These are phyloP conservation scores for Delphinus delphis DNA, from an alignment of 2,113 vertebrate genomes.

Conservation along the genomic window DNA sequence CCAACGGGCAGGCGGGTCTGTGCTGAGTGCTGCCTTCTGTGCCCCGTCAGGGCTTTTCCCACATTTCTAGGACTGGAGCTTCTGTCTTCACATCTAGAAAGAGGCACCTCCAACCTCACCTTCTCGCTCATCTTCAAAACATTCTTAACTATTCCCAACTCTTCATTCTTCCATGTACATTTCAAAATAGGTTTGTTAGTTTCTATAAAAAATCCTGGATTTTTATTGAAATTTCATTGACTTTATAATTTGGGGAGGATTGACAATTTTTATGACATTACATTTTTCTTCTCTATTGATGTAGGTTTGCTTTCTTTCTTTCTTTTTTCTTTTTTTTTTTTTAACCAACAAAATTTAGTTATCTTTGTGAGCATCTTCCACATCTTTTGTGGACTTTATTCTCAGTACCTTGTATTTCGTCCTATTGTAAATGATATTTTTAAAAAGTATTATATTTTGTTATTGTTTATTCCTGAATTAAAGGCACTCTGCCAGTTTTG, in stretches of 20 bases:
- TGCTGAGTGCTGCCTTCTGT: neutral
- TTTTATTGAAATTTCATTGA: neutral
- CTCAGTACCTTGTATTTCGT: neutral
- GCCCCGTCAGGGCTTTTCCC: neutral
- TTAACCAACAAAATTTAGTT: neutral
- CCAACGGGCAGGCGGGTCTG: neutral
- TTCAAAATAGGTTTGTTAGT: neutral
- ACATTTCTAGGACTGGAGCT: fast-evolving
- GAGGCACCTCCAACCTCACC: neutral
- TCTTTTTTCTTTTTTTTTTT: neutral
- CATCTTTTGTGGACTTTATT: neutral
- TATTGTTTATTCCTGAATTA: neutral
- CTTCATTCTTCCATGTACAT: too few species aligned
- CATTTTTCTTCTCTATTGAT: neutral
- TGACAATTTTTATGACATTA: neutral
- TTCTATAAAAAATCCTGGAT: neutral
- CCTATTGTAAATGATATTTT: neutral
- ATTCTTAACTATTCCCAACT: neutral
- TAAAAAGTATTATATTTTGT: neutral
- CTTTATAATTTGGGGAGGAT: neutral
- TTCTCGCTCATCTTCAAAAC: neutral
- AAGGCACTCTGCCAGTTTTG: fast-evolving
- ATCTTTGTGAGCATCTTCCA: neutral
- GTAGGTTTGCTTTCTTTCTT: neutral
- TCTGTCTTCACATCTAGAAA: fast-evolving